A percentile compares a stretch with the other conserved stretches of the same genome.
Conservation (phyloP, 2,888 invertebrate genomes). For the Peribatodes rhomboidaria region DNA sequence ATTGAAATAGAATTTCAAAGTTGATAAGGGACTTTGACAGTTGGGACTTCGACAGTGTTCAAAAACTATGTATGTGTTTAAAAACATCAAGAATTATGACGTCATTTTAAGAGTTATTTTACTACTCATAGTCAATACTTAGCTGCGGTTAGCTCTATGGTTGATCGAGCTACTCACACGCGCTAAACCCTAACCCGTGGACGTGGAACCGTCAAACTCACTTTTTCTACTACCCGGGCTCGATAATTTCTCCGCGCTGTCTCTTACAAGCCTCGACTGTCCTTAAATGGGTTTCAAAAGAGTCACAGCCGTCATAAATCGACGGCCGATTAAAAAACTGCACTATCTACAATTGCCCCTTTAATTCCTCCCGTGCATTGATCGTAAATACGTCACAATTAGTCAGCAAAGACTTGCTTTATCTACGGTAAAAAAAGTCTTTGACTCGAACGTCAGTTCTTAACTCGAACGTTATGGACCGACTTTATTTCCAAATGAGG, state of each 20-base stretch:
- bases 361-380: constrained; percentile 70
- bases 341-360: constrained; percentile 66
- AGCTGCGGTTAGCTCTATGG: too few relatives aligned
- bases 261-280: constrained; percentile 49
- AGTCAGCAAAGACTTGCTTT: constrained; percentile 73
- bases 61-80: too few relatives aligned
- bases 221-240: constrained; percentile 60
- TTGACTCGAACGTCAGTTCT: constrained; percentile 58
- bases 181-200: not conserved
- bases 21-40: too few relatives aligned
- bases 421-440: constrained; percentile 67
- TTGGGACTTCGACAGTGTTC: too few relatives aligned
- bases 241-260: constrained; percentile 60
- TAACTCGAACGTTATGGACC: constrained; percentile 57
- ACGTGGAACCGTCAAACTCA: constrained; percentile 46
- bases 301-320: constrained; percentile 74
- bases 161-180: not conserved
- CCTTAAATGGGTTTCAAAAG: constrained; percentile 72
- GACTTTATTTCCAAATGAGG: constrained; percentile 72
- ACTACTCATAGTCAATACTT: too few relatives aligned
- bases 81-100: too few relatives aligned
- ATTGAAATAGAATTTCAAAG: too few relatives aligned
- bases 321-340: constrained; percentile 71
- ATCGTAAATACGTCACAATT: constrained; percentile 83
- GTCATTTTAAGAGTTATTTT: too few relatives aligned